phyloP scores from a whole-genome alignment of 2,888 invertebrate genomes.

The Cerastis rubricosa region DNA sequence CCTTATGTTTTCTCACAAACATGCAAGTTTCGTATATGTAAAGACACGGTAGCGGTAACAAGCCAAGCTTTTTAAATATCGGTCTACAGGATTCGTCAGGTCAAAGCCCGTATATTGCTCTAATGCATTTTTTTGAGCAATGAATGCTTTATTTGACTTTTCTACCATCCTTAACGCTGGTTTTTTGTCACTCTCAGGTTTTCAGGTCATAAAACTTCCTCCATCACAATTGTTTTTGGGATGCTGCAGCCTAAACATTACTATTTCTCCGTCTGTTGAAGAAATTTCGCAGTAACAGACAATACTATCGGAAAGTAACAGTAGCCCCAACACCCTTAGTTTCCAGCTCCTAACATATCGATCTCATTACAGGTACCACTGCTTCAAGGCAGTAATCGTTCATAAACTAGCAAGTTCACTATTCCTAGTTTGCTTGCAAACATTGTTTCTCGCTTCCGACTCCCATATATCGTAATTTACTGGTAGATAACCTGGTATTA shows the following conservation, averaged over 20 bases:
- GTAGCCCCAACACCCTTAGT: not conserved
- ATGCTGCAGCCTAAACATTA: not conserved
- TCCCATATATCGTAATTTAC: constrained; percentile 55
- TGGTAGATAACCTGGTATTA: constrained; percentile 31
- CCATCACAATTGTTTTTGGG: not conserved
- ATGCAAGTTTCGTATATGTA: too few relatives aligned
- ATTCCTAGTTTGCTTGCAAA: constrained; percentile 8
- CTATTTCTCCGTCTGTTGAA: not conserved
- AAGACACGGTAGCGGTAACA: too few relatives aligned
- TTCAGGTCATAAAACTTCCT: not conserved
- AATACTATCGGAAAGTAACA: constrained; percentile 8
- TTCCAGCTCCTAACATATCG: constrained; percentile 14
- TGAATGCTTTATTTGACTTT: too few relatives aligned
- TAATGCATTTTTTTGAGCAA: too few relatives aligned
- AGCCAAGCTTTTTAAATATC: too few relatives aligned
- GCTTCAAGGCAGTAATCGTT: constrained; percentile 40
- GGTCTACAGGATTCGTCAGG: too few relatives aligned
- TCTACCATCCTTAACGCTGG: not conserved
- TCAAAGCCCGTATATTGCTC: too few relatives aligned
- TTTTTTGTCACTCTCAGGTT: not conserved
- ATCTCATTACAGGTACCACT: constrained; percentile 18
- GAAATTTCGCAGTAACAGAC: not conserved
- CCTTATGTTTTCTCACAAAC: too few relatives aligned
- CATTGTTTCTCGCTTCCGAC: constrained; percentile 33
- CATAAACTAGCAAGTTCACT: constrained; percentile 38